Evolutionary conservation across 1,140 invertebrate genomes (phyloP), one percentile per base, ranked within the genome.

Genomic region (Musca vetustissima): DNA sequence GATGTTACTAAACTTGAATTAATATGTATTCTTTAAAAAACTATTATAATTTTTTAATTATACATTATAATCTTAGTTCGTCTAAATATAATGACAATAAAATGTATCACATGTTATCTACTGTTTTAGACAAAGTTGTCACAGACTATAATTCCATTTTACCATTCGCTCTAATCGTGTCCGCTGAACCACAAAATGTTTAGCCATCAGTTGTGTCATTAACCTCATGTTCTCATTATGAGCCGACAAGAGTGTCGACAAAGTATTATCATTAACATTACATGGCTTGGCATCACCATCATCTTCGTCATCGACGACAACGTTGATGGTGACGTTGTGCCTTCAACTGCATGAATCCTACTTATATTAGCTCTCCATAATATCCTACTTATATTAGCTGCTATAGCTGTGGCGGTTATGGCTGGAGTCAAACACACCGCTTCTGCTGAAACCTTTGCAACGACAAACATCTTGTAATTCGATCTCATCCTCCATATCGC

Each of bases 271-370:
- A 49, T 49, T 24, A 43, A 64, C 32, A 43, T 47, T 32, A n/a
- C 13, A 13, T n/a, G 17, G 15, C 61, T 21, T 32, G 6, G 2
- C 61, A 48, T 24, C 61, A 47, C 4, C n/a, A n/a, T n/a, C n/a
- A n/a, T n/a, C n/a, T n/a, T n/a, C n/a, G n/a, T n/a, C 61, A 64
- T 47, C 61, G 28, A 28, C 8, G 28, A 28, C 28, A 8, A 28
- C 28, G 28, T 4, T 8, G 36, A 43, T 43, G 36, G 52, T 53
- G 7, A 53, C 17, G 52, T 78, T 78, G 83, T n/a, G 43, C 28
- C 53, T 28, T 57, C 22, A 28, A 14, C 24, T 28, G 22, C 53
- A 57, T 57, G 22, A 57, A 28, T 57, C 28, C n/a, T 24, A 57
- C 28, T 57, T 28, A 64, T 19, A n/a, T n/a, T 24, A 67, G 19